Base-by-base conservation (phyloP, 1,140 invertebrate species). In the Nomia melanderi region DNA sequence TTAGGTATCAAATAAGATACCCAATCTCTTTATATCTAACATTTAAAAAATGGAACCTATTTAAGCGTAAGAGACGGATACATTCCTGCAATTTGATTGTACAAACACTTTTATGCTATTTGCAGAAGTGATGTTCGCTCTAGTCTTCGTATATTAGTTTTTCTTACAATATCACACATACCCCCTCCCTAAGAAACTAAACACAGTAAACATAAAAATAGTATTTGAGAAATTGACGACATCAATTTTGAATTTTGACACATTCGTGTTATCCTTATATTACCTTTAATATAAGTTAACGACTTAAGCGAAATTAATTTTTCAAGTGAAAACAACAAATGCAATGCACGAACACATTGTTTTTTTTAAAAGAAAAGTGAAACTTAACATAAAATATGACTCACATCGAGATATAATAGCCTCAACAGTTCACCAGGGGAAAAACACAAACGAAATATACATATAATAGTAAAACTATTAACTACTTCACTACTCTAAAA, bases 211-310 rank as follows among this genome's bases (percentile, higher is more conserved):
- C 87, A 77, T 83, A 90, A 50, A 44, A 90, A 90, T 88, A 84
- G 85, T 85, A 87, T 84, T 90, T 82, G 87, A 89, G 88, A 91
- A 85, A 84, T 82, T 74, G 81, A 81, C 81, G 69, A 90, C 85
- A 88, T 89, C 86, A 92, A 92, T 92, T 92, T 92, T 92, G 91
- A 92, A 92, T 92, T 92, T 92, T 91, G 91, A 89, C 87, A 88
- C 89, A 79, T 90, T 88, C 90, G 86, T 82, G 83, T 90, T 90
- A 88, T 89, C 82, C 87, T 90, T 88, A 85, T 88, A 89, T 89
- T 89, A 89, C 81, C 71, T 84, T 88, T 79, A 90, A 90, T 88
- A 90, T 88, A 88, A 88, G 86, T 85, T 88, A 87, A 87, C 86
- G 70, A 86, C 82, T 72, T 76, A 85, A 81, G 31, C 47, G 67